Percentiles rank a stretch among this genome's conserved stretches.
These are phyloP conservation scores for Epinephelus coioides DNA, from an alignment of 2,797 vertebrate species.

Conservation along the genomic window DNA sequence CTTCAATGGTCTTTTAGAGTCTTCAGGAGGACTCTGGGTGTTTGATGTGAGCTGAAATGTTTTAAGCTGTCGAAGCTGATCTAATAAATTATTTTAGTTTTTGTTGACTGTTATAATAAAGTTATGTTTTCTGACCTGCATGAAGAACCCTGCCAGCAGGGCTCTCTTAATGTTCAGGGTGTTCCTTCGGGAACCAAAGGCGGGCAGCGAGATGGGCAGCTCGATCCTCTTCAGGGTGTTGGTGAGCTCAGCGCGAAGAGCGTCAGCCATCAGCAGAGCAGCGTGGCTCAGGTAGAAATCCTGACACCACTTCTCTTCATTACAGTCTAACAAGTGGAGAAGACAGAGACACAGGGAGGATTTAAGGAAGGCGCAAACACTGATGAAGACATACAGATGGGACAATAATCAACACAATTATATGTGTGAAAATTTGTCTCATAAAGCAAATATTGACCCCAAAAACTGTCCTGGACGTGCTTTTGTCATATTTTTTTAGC, in stretches of 20 bases:
- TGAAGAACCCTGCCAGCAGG: conserved; percentile 93
- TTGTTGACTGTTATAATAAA: background rate
- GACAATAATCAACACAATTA: background rate
- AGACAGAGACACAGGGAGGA: background rate
- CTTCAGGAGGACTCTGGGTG: background rate
- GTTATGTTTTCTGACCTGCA: conserved; percentile 85
- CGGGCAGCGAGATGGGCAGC: conserved; percentile 89
- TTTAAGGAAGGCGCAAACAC: background rate
- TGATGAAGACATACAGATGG: background rate
- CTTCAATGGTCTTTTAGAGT: background rate
- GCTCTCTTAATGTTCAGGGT: conserved; percentile 88
- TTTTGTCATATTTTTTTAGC: no score
- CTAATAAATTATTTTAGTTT: background rate
- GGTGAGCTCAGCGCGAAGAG: conserved; percentile 85
- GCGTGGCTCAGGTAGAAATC: conserved; percentile 86
- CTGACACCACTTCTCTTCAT: conserved; percentile 89
- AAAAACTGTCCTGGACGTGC: no score
- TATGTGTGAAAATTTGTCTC: no score
- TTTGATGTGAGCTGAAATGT: background rate
- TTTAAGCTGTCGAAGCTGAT: background rate
- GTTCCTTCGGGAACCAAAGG: conserved; percentile 89
- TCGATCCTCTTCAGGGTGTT: conserved; percentile 90
- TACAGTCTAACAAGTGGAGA: conserved; percentile 65
- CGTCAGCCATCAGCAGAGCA: conserved; percentile 87
- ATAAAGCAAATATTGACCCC: no score